These are phyloP conservation scores for Mormyrus lacerda DNA, from an alignment of 2,113 vertebrate species.

Conservation along the genomic window DNA sequence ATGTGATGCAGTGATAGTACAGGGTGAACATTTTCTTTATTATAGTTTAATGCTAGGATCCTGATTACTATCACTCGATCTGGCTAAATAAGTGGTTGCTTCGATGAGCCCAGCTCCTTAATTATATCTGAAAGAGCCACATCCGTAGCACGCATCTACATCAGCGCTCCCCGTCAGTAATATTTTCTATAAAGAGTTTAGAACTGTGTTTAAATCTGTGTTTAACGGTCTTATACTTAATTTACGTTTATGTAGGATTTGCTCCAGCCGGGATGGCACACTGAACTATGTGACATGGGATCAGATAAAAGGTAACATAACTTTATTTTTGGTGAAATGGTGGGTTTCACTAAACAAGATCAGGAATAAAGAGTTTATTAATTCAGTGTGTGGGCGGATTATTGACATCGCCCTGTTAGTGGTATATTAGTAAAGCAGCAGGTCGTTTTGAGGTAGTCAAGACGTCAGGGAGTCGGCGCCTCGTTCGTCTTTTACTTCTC, in stretches of 20 bases:
- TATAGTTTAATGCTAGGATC: not conserved
- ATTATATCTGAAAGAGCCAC: not conserved
- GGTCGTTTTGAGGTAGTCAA: not conserved
- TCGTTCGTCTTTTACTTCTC: not conserved
- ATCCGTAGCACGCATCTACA: too few relatives aligned
- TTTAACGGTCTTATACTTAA: not conserved
- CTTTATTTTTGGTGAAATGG: not conserved
- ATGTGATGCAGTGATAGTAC: not conserved
- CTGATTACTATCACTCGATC: not conserved
- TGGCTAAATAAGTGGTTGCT: not conserved
- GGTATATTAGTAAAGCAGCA: not conserved
- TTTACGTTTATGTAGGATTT: not conserved
- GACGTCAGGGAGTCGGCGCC: not conserved
- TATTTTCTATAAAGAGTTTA: not conserved
- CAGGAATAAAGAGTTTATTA: not conserved
- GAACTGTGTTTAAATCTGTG: not conserved
- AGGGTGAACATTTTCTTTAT: not conserved
- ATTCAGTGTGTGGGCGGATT: not conserved
- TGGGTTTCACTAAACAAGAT: not conserved
- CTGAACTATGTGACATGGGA: not conserved
- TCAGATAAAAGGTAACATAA: not conserved
- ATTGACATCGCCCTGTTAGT: not conserved
- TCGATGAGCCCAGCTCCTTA: not conserved
- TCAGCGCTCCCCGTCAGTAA: not conserved
- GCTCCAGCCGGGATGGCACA: not conserved